Percentiles rank a stretch among this genome's conserved stretches.
Evolutionary conservation across 1,140 invertebrate species (phyloP).

Genomic region (Ips nitidus): DNA sequence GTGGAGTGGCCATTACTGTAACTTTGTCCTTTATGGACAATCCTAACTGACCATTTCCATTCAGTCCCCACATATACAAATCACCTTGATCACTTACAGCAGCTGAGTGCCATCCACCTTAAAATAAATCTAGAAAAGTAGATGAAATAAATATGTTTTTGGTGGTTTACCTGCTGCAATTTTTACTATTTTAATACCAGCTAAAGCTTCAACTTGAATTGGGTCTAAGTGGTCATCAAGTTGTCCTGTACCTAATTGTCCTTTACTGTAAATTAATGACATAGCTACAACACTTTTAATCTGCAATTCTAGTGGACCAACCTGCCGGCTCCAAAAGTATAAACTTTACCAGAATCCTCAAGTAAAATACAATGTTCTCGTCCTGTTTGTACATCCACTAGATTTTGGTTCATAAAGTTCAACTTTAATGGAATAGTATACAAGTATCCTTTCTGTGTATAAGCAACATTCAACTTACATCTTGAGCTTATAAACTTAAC

Average conservation of each 20-base stretch:
- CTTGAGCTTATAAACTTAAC: constrained; percentile 53
- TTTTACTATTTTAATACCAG: constrained; percentile 67
- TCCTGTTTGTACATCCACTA: constrained; percentile 70
- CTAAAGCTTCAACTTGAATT: constrained; percentile 67
- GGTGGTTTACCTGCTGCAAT: constrained; percentile 59
- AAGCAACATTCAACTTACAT: constrained; percentile 53
- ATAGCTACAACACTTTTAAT: neutral
- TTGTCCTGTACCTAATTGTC: constrained; percentile 79
- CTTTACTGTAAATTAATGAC: constrained; percentile 61
- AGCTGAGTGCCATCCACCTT: constrained; percentile 81
- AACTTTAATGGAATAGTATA: constrained; percentile 63
- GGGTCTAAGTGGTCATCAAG: constrained; percentile 65
- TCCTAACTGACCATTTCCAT: constrained; percentile 83
- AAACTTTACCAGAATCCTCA: constrained; percentile 70
- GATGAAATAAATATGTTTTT: neutral
- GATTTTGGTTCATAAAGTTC: constrained; percentile 57
- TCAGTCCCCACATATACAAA: constrained; percentile 91
- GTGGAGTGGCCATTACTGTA: constrained; percentile 44
- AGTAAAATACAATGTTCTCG: constrained; percentile 78
- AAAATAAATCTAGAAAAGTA: neutral
- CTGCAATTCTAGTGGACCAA: constrained; percentile 44
- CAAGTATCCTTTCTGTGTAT: constrained; percentile 57
- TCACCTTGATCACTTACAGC: constrained; percentile 76
- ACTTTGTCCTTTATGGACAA: constrained; percentile 45
- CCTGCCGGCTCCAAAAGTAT: constrained; percentile 80